Evolutionary conservation across 2,888 invertebrate genomes (phyloP).

Genomic region (Thalpophila matura): DNA sequence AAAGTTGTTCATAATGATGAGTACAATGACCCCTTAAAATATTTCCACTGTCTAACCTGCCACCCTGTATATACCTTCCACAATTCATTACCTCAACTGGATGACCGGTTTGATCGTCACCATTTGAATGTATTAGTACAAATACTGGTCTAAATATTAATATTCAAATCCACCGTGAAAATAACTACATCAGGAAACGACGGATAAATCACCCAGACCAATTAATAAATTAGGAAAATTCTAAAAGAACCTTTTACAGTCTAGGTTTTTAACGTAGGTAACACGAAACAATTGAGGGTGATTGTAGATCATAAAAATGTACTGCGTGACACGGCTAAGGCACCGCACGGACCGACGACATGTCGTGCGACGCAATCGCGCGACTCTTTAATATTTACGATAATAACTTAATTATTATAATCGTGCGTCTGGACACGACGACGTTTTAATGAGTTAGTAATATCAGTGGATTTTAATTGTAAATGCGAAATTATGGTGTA

Average conservation of each 20-base stretch:
- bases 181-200: too few species aligned
- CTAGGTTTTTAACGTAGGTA: constrained; percentile 29
- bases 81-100: too few species aligned
- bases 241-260: constrained; percentile 25
- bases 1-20: too few species aligned
- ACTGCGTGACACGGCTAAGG: constrained; percentile 52
- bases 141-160: too few species aligned
- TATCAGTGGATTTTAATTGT: constrained; percentile 29
- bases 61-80: too few species aligned
- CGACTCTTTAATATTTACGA: constrained; percentile 28
- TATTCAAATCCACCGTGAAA: too few species aligned
- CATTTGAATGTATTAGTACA: too few species aligned
- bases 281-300: constrained; percentile 47
- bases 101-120: too few species aligned
- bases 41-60: too few species aligned
- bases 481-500: constrained; percentile 15
- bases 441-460: constrained; percentile 12
- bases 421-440: constrained; percentile 50
- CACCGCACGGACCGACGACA: constrained; percentile 34
- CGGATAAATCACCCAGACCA: not conserved
- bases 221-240: constrained; percentile 6
- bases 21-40: too few species aligned
- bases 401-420: constrained; percentile 26
- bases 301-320: constrained; percentile 56
- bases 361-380: constrained; percentile 44